Evolutionary conservation across 2,797 vertebrate species (phyloP), one percentile per base, ranked within the genome.

Genomic region (Fistularia commersonii): DNA sequence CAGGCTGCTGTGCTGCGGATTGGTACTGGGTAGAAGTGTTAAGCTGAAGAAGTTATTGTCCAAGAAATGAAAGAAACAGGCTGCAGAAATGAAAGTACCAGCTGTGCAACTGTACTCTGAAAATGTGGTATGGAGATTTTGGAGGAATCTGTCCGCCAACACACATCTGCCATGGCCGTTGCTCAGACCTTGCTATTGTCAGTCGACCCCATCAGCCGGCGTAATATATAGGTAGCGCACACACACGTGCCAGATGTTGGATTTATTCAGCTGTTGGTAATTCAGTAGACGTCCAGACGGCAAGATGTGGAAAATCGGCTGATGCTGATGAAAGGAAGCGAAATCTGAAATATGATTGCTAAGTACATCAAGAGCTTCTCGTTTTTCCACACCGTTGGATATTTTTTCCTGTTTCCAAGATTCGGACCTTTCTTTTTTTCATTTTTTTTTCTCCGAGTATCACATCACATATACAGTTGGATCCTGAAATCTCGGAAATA

Each of bases 301-400:
- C 45, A 14, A 55, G 12, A 64, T 31, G 14, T 40, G 42, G 41
- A 50, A 60, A 48, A 45, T 23, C 15, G 31, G 23, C 35, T 35
- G 7, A 50, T 6, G 7, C 9, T 33, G 32, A 15, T 43, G 14
- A 51, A 48, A 6, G 42, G 8, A 50, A 32, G 41, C 3, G 39
- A 52, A 61, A 41, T 4, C 41, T 12, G 44, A 52, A 64, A 8
- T 35, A 51, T 41, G 32, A 45, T 38, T 47, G 36, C 12, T 40
- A 50, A 67, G 41, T 50, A 36, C 54, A 57, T 23, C 34, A 12
- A 41, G 48, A 54, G 54, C 11, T 37, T 41, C 40, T 59, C 5
- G 36, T 45, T 61, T 61, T 57, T 64, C 57, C 59, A 67, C 12
- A 15, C 23, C 15, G 32, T 11, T 54, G 32, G 32, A n/a, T n/a